Evolutionary conservation across 2,888 invertebrate species (phyloP).

Genomic region (Papilio protenor): DNA sequence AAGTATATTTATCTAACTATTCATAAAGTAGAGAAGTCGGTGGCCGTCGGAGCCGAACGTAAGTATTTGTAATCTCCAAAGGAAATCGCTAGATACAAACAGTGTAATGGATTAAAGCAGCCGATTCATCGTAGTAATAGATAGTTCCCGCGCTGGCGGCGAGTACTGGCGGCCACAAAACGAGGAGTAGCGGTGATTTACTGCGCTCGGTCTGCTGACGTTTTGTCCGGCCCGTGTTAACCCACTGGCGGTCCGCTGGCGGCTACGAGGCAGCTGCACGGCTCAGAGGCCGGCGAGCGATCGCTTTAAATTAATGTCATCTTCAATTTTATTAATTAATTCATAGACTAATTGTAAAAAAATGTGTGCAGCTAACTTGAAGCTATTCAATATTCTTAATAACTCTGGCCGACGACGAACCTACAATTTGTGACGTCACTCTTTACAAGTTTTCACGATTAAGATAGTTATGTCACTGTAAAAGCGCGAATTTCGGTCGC

Average conservation of each 20-base stretch:
- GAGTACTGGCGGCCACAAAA: not conserved
- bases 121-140: constrained; percentile 6
- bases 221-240: not conserved
- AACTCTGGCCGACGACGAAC: too few relatives aligned
- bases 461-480: too few relatives aligned
- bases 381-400: too few relatives aligned
- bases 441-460: too few relatives aligned
- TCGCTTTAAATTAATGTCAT: not conserved
- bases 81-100: not conserved
- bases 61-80: constrained; percentile 14
- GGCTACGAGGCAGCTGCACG: not conserved
- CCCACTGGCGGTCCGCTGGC: not conserved
- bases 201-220: not conserved
- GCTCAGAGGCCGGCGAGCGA: not conserved
- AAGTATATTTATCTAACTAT: not conserved
- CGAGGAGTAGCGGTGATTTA: constrained; percentile 3
- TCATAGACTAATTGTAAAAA: not conserved
- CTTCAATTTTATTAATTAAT: not conserved
- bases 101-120: not conserved
- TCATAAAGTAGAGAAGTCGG: not conserved
- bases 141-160: constrained; percentile 17
- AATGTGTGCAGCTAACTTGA: not conserved
- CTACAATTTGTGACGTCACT: too few relatives aligned
- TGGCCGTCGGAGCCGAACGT: not conserved
- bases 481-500: too few relatives aligned